Base-by-base conservation (phyloP, 2,113 vertebrate species). In the Syngnathoides biaculeatus region DNA sequence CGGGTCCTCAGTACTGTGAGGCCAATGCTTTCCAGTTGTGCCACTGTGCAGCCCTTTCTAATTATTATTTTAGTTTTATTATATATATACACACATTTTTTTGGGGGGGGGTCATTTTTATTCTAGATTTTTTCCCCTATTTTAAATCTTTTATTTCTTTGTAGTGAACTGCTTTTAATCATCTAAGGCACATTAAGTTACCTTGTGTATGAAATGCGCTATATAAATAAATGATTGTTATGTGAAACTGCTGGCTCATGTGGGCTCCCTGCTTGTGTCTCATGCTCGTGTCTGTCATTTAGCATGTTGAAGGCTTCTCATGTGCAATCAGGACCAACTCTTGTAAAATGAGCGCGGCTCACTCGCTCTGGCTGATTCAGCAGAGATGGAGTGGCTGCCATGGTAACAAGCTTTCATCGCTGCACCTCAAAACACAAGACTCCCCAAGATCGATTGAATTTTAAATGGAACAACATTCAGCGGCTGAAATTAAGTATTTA, bases 321-420 rank as follows among this genome's bases (percentile, higher is more conserved):
- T 70, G 61, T 43, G 67, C 75, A 76, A 74, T 82, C 68, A 40
- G 68, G 71, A 72, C 69, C 75, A 71, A 67, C 83, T 81, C 81
- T 71, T 24, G 40, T 50, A 52, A 78, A 70, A 79, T 84, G 69
- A 77, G 76, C 48, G 63, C 67, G 43, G 64, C 68, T 75, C 65
- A 60, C 65, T 58, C 60, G 69, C 73, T 78, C 68, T 35, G n/a
- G 12, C 74, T 75, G 60, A 73, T 77, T 72, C 61, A 79, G 52
- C 20, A 14, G 67, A 77, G 73, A 80, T 78, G 73, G 79, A 76
- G 69, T 47, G 53, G 82, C 69, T 77, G 26, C 76, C 82, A 86
- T 82, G 74, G 81, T 57, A 78, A 89, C 82, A 59, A 75, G 64
- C 50, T 75, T 73, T 78, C 79, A 87, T 76, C 79, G 77, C 70